Evolutionary conservation across 1,140 invertebrate species (phyloP).

Genomic region (Polyergus mexicanus): DNA sequence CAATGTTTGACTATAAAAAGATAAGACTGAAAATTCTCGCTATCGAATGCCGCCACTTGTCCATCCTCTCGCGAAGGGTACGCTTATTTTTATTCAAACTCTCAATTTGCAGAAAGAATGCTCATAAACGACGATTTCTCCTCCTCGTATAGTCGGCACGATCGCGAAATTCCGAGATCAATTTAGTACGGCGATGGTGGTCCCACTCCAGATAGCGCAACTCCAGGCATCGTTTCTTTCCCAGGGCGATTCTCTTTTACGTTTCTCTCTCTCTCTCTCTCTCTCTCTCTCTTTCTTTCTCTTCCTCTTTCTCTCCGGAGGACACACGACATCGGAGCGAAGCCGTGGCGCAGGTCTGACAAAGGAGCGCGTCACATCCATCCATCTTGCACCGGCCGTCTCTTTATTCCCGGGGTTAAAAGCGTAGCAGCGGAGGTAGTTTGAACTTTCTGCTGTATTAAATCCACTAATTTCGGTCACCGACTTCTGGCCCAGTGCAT

Average conservation of each 20-base stretch:
- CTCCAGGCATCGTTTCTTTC: background rate
- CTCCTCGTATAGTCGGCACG: slow-evolving; percentile 18
- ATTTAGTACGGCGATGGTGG: slow-evolving; percentile 69
- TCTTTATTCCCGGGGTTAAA: slow-evolving; percentile 61
- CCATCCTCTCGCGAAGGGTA: background rate
- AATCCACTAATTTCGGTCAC: slow-evolving; percentile 67
- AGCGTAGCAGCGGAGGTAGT: slow-evolving; percentile 47
- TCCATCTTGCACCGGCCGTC: slow-evolving; percentile 70
- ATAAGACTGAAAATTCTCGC: slow-evolving; percentile 24
- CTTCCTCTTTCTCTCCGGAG: slow-evolving; percentile 9
- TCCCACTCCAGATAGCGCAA: slow-evolving; percentile 67
- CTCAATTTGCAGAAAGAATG: slow-evolving; percentile 49
- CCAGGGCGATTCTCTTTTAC: slow-evolving; percentile 21
- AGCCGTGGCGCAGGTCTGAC: slow-evolving; percentile 53
- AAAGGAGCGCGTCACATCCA: slow-evolving; percentile 59
- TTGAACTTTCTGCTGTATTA: slow-evolving; percentile 44
- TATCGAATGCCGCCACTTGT: background rate
- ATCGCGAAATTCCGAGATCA: slow-evolving; percentile 75
- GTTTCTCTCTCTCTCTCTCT: background rate
- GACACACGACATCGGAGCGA: slow-evolving; percentile 22
- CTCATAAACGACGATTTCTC: slow-evolving; percentile 68
- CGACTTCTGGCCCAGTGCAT: slow-evolving; percentile 41
- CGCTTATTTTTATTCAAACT: slow-evolving; percentile 21
- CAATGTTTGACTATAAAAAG: slow-evolving; percentile 35
- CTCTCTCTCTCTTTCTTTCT: background rate